Conservation (phyloP, 2,113 vertebrate genomes). For the Oenanthe oenanthe region DNA sequence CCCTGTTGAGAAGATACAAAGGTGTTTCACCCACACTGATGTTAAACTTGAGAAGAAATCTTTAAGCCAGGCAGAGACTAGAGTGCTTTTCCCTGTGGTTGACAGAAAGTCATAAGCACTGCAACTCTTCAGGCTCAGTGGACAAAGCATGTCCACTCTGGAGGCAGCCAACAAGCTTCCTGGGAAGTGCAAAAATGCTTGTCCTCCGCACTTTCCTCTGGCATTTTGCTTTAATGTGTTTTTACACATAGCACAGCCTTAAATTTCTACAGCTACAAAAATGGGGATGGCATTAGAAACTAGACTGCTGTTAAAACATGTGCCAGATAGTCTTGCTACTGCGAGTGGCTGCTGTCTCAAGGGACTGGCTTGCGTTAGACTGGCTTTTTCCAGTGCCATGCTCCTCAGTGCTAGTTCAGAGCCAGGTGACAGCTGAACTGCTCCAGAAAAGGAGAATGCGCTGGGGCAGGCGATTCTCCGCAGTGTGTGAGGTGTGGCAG, state of each 20-base stretch:
- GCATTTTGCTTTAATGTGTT: background rate
- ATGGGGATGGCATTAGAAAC: background rate
- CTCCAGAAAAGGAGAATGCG: background rate
- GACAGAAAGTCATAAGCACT: background rate
- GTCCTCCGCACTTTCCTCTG: background rate
- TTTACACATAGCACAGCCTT: background rate
- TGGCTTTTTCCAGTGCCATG: background rate
- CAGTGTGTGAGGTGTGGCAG: background rate
- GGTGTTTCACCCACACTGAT: background rate
- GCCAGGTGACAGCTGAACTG: background rate
- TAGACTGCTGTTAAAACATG: background rate
- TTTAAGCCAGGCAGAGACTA: background rate
- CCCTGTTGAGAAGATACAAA: background rate
- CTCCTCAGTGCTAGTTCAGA: background rate
- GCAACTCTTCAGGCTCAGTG: background rate
- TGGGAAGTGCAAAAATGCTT: background rate
- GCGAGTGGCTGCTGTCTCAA: background rate
- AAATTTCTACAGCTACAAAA: background rate
- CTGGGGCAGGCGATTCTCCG: fast-evolving
- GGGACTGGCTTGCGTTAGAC: background rate
- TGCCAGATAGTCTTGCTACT: background rate
- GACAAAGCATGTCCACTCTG: background rate
- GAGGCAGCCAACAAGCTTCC: background rate
- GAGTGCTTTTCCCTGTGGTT: background rate
- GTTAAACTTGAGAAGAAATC: background rate